Evolutionary conservation across 2,888 invertebrate species (phyloP).

Genomic region (Amorpha juglandis): DNA sequence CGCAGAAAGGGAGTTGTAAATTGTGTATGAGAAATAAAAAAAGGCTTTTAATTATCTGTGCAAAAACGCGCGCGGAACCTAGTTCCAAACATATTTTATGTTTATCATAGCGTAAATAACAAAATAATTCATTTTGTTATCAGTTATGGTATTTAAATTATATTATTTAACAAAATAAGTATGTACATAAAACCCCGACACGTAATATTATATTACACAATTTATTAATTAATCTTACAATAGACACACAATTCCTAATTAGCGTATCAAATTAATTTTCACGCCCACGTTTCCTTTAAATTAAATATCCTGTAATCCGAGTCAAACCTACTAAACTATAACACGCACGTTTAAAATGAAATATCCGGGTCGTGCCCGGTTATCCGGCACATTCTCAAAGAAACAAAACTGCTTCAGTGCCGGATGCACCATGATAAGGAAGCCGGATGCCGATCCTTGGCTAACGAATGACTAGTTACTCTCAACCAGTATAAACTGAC

Average conservation of each 20-base stretch:
- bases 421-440: constrained; percentile 72
- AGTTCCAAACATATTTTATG: too few species aligned
- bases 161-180: too few species aligned
- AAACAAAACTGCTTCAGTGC: constrained; percentile 65
- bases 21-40: too few species aligned
- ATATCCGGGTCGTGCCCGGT: constrained; percentile 38
- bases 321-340: constrained; percentile 4
- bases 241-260: not conserved
- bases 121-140: too few species aligned
- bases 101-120: too few species aligned
- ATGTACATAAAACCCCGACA: too few species aligned
- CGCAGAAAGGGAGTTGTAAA: too few species aligned
- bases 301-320: constrained; percentile 17
- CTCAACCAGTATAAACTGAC: constrained; percentile 49
- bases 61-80: too few species aligned
- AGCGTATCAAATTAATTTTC: not conserved
- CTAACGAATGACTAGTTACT: constrained; percentile 72
- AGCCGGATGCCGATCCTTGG: constrained; percentile 68
- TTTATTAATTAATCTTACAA: not conserved
- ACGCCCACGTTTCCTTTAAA: not conserved
- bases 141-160: too few species aligned
- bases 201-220: too few species aligned
- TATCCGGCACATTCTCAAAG: constrained; percentile 65
- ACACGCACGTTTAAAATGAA: constrained; percentile 35
- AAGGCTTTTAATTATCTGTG: too few species aligned